Conservation (phyloP, 2,113 vertebrate species). For the Panurus biarmicus region DNA sequence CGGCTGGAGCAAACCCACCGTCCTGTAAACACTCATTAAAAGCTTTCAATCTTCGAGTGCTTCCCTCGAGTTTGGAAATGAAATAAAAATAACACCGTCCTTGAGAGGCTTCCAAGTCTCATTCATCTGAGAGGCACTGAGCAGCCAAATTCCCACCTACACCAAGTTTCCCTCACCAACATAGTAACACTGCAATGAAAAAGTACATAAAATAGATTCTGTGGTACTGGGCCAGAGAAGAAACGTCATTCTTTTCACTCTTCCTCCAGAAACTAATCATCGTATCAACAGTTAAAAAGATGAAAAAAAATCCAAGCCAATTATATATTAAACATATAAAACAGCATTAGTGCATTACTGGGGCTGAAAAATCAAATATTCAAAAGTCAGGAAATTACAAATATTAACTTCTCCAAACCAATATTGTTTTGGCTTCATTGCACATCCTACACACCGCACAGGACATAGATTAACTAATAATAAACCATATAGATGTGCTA, state of each 20-base stretch:
- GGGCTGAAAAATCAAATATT: neutral
- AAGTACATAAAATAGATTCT: neutral
- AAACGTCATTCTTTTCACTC: neutral
- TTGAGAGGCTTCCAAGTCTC: constrained; percentile 6
- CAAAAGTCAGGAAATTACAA: constrained; percentile 42
- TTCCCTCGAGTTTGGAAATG: neutral
- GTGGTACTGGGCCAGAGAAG: neutral
- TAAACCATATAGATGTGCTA: neutral
- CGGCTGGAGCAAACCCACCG: neutral
- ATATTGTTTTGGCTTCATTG: constrained; percentile 9
- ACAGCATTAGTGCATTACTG: neutral
- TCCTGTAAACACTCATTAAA: neutral
- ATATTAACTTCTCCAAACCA: neutral
- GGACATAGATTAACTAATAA: constrained; percentile 15
- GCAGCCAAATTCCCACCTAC: constrained; percentile 28
- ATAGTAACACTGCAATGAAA: neutral
- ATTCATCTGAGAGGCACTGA: neutral
- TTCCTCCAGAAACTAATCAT: neutral
- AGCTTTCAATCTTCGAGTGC: neutral
- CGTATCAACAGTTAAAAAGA: neutral
- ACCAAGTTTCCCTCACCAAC: neutral
- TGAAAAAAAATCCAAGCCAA: neutral
- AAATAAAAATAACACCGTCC: neutral
- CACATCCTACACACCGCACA: neutral
- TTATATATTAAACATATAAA: constrained; percentile 25